Percentiles rank a stretch among this genome's conserved stretches.
These are phyloP conservation scores for Cheilosia impressa DNA, from an alignment of 2,888 invertebrate genomes.

Conservation along the genomic window DNA sequence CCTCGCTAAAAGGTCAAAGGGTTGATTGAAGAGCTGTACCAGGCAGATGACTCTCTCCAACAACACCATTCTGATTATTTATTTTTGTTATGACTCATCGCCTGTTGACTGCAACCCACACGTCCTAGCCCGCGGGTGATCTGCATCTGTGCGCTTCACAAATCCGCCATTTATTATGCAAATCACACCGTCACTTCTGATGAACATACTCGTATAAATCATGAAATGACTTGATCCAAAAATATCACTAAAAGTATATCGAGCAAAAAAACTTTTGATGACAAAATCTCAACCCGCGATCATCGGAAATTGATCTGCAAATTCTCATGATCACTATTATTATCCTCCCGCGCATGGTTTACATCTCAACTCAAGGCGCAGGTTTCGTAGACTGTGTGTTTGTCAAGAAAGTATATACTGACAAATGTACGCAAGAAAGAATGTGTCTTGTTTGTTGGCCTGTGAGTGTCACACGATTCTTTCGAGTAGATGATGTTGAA, in stretches of 20 bases:
- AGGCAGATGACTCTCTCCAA: not conserved
- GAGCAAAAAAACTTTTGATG: conserved; percentile 46
- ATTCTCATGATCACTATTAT: conserved; percentile 58
- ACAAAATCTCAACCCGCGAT: conserved; percentile 67
- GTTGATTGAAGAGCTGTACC: conserved; percentile 39
- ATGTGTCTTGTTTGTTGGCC: no score
- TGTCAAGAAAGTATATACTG: conserved; percentile 1
- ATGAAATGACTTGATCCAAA: conserved; percentile 54
- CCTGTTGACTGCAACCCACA: conserved; percentile 43
- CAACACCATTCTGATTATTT: conserved; percentile 57
- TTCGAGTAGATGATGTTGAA: no score
- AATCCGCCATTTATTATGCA: conserved; percentile 63
- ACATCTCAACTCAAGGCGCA: conserved; percentile 13
- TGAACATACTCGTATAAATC: conserved; percentile 12
- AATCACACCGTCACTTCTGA: conserved; percentile 45
- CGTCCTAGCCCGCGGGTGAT: conserved; percentile 35
- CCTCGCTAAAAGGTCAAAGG: conserved; percentile 39
- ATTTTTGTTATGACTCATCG: conserved; percentile 47
- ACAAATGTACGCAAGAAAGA: no score
- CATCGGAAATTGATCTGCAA: conserved; percentile 64
- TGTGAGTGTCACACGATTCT: no score
- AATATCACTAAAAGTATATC: conserved; percentile 52
- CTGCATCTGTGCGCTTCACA: conserved; percentile 43
- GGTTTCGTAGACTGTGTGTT: conserved; percentile 20
- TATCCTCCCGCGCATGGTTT: conserved; percentile 58